Evolutionary conservation across 1,140 invertebrate genomes (phyloP), one percentile per base, ranked within the genome.

Genomic region (Diabrotica virgifera): DNA sequence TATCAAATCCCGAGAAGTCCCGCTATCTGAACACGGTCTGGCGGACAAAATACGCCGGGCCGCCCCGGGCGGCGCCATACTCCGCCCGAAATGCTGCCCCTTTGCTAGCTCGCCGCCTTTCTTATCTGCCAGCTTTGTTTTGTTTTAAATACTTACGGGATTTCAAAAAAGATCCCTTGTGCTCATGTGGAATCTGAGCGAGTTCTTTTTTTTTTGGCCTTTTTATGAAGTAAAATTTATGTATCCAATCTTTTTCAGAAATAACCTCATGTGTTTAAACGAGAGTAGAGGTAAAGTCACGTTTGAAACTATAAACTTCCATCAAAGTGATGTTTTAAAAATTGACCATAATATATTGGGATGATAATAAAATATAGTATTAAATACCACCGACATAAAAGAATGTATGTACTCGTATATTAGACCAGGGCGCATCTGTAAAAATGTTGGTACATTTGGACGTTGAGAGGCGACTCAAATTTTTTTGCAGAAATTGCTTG

Each of bases 111-210:
- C 55, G n/a, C n/a, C 55, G 35, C 55, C 55, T 57, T 60, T 50
- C 59, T 60, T 60, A 60, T 60, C 59, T 60, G 13, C 40, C 59
- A 24, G 36, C 50, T 37, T 60, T 60, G 59, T 60, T 52, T 60
- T 52, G 50, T 36, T 57, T 57, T 57, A 57, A 57, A 57, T 57
- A 57, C 55, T 57, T 37, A 37, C 55, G 36, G 40, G 40, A 46
- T 46, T 46, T 46, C 40, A n/a, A 46, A 46, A 46, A 46, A 46
- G n/a, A 46, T 46, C 40, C 40, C 40, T 46, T 46, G n/a, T 46
- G 40, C 40, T 10, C 40, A 46, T 46, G 40, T 46, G 40, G 40
- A 46, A 46, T 46, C 40, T 46, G 40, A 46, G n/a, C 8, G 8
- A n/a, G n/a, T 10, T n/a, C 0, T 46, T 46, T 46, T n/a, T 46